Conservation (phyloP, 2,888 invertebrate species). For the Pyrrhosoma nymphula region DNA sequence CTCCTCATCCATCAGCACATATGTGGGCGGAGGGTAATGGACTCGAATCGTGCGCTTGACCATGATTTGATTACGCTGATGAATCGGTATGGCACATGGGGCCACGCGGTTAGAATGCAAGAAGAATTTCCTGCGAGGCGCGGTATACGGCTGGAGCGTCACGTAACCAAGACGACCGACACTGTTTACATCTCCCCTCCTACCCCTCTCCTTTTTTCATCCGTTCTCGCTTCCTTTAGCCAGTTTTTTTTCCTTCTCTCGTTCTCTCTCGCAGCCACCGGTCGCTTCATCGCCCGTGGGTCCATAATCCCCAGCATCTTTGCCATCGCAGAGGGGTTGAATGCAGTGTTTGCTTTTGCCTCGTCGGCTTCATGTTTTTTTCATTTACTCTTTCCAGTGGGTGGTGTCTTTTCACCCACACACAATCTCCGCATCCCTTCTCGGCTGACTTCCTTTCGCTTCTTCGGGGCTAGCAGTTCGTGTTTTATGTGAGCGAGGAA, state of each 20-base stretch:
- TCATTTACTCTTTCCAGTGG: constrained; percentile 4
- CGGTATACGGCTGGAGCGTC: constrained; percentile 4
- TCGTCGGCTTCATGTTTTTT: not conserved
- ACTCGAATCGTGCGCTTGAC: constrained; percentile 11
- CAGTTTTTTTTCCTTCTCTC: not conserved
- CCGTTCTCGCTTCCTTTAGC: not conserved
- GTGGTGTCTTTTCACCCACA: constrained; percentile 41
- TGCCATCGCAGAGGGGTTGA: not conserved
- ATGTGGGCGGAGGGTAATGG: constrained; percentile 27
- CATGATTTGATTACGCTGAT: not conserved
- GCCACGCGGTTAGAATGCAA: not conserved
- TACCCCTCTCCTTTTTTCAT: not conserved
- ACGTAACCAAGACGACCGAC: constrained; percentile 43
- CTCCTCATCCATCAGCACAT: not conserved
- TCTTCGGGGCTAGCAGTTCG: not conserved
- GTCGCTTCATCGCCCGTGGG: not conserved
- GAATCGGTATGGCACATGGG: constrained; percentile 11
- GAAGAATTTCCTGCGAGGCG: not conserved
- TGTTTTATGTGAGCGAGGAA: not conserved
- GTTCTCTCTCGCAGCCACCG: not conserved
- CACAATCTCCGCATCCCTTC: not conserved
- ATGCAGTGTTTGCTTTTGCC: not conserved
- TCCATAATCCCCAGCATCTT: not conserved
- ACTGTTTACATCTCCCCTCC: constrained; percentile 1
- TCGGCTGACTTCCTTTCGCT: not conserved